Evolutionary conservation across 2,797 vertebrate genomes (phyloP), one percentile per base, ranked within the genome.

Genomic region (Tapera naevia): DNA sequence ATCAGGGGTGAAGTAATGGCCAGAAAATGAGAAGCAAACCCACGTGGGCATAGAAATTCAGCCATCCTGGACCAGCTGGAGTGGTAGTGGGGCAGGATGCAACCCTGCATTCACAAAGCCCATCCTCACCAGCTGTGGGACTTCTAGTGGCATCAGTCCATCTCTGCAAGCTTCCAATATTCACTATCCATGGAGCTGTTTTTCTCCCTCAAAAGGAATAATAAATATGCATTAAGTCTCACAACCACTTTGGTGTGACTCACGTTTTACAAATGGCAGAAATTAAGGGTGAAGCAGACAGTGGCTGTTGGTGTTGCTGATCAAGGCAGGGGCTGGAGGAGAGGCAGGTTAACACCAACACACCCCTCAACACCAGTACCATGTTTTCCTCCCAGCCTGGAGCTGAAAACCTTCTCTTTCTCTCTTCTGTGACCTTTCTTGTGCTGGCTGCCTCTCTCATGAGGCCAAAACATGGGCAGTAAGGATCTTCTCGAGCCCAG

Each of bases 341-440:
- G 6, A 72, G 9, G 43, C 33, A 58, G 37, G 35, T 28, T 28
- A 57, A 39, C 54, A 65, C 28, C 76, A 57, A 41, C 56, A 45
- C 28, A 61, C 11, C 48, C 46, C n/a, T 35, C 1, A 2, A 2
- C 0, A 0, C 16, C 3, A 1, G 21, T 6, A 0, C 28, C 17
- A 6, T 0, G 1, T 32, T 8, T 54, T n/a, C 6, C 15, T 28
- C 53, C 37, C 27, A 41, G 43, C 13, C 57, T 2, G 2, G 39
- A 62, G 8, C 50, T 4, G 2, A 50, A 13, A 39, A 7, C 41
- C 74, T 87, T 57, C 8, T 7, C 46, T 58, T 43, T 35, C 22
- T 62, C 48, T 65, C 13, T n/a, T 33, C 64, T 24, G 5, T 0
- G 2, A 24, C 56, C 46, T 51, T 56, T 11, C 57, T 61, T 58